Conservation (phyloP, 2,797 vertebrate species). For the Silurus lanzhouensis region DNA sequence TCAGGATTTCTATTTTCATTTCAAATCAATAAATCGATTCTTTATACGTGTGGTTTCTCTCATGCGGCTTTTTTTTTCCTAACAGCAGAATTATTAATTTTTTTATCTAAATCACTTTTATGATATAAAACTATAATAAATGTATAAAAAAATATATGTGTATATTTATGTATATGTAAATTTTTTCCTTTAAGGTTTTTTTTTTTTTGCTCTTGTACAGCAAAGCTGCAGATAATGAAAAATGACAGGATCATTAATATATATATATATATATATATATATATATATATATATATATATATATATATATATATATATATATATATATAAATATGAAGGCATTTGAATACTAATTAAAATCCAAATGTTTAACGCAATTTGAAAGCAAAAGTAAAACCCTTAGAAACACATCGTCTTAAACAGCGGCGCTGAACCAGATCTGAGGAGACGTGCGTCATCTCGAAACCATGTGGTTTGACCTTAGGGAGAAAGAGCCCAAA, state of each 20-base stretch:
- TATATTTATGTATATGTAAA: too few relatives aligned
- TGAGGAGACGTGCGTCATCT: not conserved
- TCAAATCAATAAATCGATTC: not conserved
- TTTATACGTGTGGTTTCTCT: not conserved
- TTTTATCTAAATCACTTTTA: too few relatives aligned
- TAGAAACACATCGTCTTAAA: not conserved
- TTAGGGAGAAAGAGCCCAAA: not conserved
- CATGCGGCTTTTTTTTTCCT: not conserved
- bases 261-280: not conserved
- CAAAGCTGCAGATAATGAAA: not conserved
- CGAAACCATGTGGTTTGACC: not conserved
- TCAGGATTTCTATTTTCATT: not conserved
- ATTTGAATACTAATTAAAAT: not conserved
- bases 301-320: too few relatives aligned
- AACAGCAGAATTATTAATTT: not conserved
- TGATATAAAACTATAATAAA: too few relatives aligned
- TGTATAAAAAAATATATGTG: too few relatives aligned
- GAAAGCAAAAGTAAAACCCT: not conserved
- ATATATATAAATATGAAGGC: too few relatives aligned
- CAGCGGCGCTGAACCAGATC: not conserved
- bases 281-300: too few relatives aligned
- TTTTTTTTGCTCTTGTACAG: not conserved
- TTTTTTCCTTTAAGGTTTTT: too few relatives aligned
- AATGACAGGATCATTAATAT: not conserved
- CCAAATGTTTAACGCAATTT: not conserved